phyloP scores from a whole-genome alignment of 2,888 invertebrate genomes.

The Chesias legatella region DNA sequence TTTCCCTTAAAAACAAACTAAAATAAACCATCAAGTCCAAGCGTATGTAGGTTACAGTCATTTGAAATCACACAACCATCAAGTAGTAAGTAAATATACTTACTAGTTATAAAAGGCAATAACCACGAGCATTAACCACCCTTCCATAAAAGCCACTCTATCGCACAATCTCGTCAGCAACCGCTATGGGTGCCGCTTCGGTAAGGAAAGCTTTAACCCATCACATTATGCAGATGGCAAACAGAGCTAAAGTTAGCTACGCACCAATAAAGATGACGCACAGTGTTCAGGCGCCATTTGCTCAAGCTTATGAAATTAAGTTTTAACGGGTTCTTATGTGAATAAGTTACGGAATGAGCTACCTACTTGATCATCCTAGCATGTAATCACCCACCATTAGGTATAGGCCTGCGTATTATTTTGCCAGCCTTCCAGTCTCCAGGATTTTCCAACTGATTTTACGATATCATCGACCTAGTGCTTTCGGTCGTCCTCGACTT shows the following conservation, averaged over 20 bases:
- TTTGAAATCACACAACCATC: background rate
- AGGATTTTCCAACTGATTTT: too few species aligned
- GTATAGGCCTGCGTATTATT: too few species aligned
- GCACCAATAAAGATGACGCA: slow-evolving; percentile 38
- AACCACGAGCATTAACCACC: slow-evolving; percentile 4
- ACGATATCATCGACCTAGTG: too few species aligned
- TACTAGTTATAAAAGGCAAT: slow-evolving; percentile 10
- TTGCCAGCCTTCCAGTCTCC: too few species aligned
- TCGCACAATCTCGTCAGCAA: slow-evolving; percentile 15
- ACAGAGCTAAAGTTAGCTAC: slow-evolving; percentile 27
- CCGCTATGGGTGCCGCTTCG: slow-evolving; percentile 7
- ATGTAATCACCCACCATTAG: too few species aligned
- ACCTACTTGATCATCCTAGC: too few species aligned
- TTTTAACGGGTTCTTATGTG: too few species aligned
- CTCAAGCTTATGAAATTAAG: slow-evolving; percentile 1
- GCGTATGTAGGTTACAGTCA: too few species aligned
- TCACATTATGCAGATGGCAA: slow-evolving; percentile 53
- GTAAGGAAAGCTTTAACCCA: slow-evolving; percentile 29
- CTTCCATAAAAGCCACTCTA: slow-evolving; percentile 20
- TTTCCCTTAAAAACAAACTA: too few species aligned
- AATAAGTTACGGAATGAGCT: too few species aligned
- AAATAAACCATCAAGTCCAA: too few species aligned
- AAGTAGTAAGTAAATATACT: slow-evolving; percentile 3
- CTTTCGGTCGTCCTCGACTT: too few species aligned
- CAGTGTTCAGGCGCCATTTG: slow-evolving; percentile 19